These are phyloP conservation scores for Philopedon plagiatum DNA, from an alignment of 2,888 invertebrate genomes.

Conservation along the genomic window DNA sequence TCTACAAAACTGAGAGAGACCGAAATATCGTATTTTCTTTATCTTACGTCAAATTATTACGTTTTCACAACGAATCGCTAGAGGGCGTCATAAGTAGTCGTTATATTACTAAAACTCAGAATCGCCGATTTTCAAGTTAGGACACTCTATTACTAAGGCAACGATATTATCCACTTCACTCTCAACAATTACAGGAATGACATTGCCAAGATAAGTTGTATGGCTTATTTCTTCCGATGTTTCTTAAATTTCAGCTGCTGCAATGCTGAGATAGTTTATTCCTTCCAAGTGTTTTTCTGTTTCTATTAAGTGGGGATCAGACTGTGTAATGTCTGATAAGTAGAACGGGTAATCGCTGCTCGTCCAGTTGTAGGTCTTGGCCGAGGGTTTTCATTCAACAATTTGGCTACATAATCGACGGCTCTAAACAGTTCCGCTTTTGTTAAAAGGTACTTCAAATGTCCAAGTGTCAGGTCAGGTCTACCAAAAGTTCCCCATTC, in stretches of 20 bases:
- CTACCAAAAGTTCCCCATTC: slow-evolving; percentile 92
- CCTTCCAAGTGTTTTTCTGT: slow-evolving; percentile 60
- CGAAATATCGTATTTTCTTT: too few relatives aligned
- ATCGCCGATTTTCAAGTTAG: too few relatives aligned
- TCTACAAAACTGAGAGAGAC: too few relatives aligned
- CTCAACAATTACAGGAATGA: slow-evolving; percentile 61
- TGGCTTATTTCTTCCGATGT: slow-evolving; percentile 41
- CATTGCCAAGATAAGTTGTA: slow-evolving; percentile 34
- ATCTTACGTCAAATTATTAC: too few relatives aligned
- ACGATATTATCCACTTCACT: slow-evolving; percentile 53
- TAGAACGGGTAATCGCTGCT: slow-evolving; percentile 68
- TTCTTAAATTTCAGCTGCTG: slow-evolving; percentile 56
- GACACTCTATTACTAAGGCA: too few relatives aligned
- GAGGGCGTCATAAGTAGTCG: too few relatives aligned
- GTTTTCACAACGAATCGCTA: too few relatives aligned
- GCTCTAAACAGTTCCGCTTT: slow-evolving; percentile 81
- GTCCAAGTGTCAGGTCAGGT: slow-evolving; percentile 79
- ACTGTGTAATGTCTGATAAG: slow-evolving; percentile 17
- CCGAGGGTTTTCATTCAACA: slow-evolving; percentile 74
- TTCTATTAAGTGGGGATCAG: slow-evolving; percentile 65
- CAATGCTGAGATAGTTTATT: slow-evolving; percentile 63
- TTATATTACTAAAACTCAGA: too few relatives aligned
- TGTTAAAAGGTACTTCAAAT: slow-evolving; percentile 76
- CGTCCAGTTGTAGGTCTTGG: slow-evolving; percentile 77
- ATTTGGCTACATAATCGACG: slow-evolving; percentile 81